Evolutionary conservation across 2,113 vertebrate genomes (phyloP), one percentile per base, ranked within the genome.

Genomic region (Chaetura pelagica): DNA sequence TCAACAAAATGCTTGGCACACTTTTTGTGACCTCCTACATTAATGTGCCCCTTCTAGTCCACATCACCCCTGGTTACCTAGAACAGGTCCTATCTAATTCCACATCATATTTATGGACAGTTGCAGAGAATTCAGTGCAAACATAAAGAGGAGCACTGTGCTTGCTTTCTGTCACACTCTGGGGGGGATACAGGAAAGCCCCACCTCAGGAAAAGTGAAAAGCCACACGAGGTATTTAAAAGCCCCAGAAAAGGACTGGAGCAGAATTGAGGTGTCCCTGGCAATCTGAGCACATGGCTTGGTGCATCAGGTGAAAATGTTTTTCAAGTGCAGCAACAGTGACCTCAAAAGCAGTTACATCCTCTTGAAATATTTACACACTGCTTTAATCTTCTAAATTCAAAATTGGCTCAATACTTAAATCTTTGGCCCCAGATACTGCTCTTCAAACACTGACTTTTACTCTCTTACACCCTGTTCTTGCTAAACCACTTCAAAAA

Each of bases 1-100:
- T 6, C 48, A 61, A 8, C 8, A 6, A 17, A 38, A 52, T 0
- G 1, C n/a, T 15, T 10, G 62, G 67, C 14, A 7, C 1, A 0
- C 20, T 73, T 64, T 79, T 26, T 30, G 75, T 49, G 23, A n/a
- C 6, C 35, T 58, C 51, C 66, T 16, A 21, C 58, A 27, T 15
- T 9, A 79, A 6, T 1, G 10, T 1, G 2, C 0, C 44, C 35
- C 75, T 40, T 30, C 14, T 2, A 51, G 62, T 2, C 55, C 86
- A 30, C 55, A 44, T 4, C 19, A 15, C 2, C 59, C 68, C 72
- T 35, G 58, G 0, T 10, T 8, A 55, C 88, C 82, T 40, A 0
- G 0, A 63, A 34, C 66, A 75, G 27, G 55, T 38, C 52, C 49
- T 26, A 35, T 9, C 40, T 42, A 42, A 14, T 14, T 42, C 40